These are phyloP conservation scores for Lasioglossum calceatum DNA, from an alignment of 2,888 invertebrate genomes.

Conservation along the genomic window DNA sequence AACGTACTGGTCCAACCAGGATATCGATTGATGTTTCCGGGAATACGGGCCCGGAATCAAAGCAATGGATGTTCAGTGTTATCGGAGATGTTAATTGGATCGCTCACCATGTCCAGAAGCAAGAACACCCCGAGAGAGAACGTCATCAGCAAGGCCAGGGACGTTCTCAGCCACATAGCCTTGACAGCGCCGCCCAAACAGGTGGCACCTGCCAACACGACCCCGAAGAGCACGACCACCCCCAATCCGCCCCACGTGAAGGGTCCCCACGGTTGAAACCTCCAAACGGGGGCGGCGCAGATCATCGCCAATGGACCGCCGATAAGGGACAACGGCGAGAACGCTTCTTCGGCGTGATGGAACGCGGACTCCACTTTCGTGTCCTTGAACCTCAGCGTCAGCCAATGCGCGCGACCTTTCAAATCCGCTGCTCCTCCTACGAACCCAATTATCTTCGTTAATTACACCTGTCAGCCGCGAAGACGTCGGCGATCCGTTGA, in stretches of 20 bases:
- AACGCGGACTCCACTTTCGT: slow-evolving; percentile 89
- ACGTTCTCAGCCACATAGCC: slow-evolving; percentile 82
- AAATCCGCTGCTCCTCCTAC: slow-evolving; percentile 86
- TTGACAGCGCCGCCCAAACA: slow-evolving; percentile 82
- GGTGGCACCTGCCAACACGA: slow-evolving; percentile 81
- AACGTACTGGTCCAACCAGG: not conserved
- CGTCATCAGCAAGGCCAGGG: slow-evolving; percentile 81
- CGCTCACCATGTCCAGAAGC: slow-evolving; percentile 80
- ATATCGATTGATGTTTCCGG: not conserved
- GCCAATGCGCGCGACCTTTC: slow-evolving; percentile 88
- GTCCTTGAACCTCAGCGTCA: slow-evolving; percentile 89
- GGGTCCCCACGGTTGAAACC: slow-evolving; percentile 81
- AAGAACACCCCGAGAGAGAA: slow-evolving; percentile 80
- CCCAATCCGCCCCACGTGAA: slow-evolving; percentile 83
- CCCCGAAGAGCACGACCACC: slow-evolving; percentile 80
- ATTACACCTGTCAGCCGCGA: not conserved
- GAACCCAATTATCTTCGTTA: not conserved
- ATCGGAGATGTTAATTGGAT: not conserved
- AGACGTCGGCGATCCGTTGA: not conserved
- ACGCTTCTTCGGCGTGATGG: slow-evolving; percentile 88
- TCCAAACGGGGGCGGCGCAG: slow-evolving; percentile 83
- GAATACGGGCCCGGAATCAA: not conserved
- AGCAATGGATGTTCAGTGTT: not conserved
- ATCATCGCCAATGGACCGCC: slow-evolving; percentile 88
- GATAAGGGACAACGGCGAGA: slow-evolving; percentile 88